Base-by-base conservation (phyloP, 2,888 invertebrate species). In the Hermaeophaga mercurialis region DNA sequence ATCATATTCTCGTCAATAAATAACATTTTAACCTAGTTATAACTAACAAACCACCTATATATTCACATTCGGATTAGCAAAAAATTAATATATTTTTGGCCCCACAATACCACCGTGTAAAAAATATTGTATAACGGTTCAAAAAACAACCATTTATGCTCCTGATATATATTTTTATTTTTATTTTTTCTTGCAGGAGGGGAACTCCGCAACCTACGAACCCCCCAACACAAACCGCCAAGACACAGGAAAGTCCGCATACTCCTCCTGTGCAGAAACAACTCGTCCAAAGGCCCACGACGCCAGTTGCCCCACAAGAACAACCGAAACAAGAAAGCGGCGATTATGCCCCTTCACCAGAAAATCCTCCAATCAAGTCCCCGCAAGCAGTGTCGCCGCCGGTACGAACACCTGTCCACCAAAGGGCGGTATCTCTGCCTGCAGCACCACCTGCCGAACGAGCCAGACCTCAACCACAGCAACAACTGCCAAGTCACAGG, bases 381-480 rank as follows among this genome's bases (percentile, higher is more conserved):
- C 48, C 41, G 33, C 56, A 54, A 17, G 14, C 56, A 1, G 22
- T 55, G 5, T 55, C 58, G 15, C 45, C 63, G 3, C 60, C 50
- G n/a, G 33, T 44, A 9, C 49, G 59, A 36, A 60, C 66, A 6
- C 66, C 70, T 11, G 64, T 65, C 6, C 68, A 71, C 31, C 73
- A 71, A 54, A 63, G 73, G 54, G 69, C 75, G 12, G 65, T 73
- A 17, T 73, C 70, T 19, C 54, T 71, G 49, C 72, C 74, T 6
- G 67, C 70, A 12, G 56, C 67, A 15, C 65, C 71, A 17, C 67
- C 74, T 50, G 62, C 69, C 3, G 70, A 67, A 53, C 61, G 66
- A 44, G 62, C 63, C 22, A 63, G 67, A 43, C 56, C 60, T 12
- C 49, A 34, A 43, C 49, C 5, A 5, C 33, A 36, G 8, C 36